A percentile compares a stretch with the other conserved stretches of the same genome.
Evolutionary conservation across 2,113 vertebrate species (phyloP).

Genomic region (Tonatia bakeri): DNA sequence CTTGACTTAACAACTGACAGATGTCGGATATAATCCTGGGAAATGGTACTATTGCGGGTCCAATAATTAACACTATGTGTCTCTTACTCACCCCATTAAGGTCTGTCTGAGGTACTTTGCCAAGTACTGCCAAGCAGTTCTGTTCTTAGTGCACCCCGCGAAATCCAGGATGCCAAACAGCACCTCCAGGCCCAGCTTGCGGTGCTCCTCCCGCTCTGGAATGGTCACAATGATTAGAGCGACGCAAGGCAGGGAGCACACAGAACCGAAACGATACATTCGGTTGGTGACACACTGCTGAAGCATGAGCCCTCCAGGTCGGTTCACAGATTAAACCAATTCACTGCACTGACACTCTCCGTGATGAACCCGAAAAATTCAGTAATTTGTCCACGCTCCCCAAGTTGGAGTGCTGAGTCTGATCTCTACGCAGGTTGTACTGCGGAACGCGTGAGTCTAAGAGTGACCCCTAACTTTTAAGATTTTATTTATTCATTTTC

Average conservation of each 20-base stretch:
- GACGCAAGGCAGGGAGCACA: too few species aligned
- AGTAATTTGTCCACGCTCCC: background rate
- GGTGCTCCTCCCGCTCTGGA: conserved; percentile 80
- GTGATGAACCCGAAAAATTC: background rate
- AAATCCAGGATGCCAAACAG: conserved; percentile 89
- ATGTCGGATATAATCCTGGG: background rate
- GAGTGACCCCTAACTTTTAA: too few species aligned
- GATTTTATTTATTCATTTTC: too few species aligned
- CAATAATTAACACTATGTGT: background rate
- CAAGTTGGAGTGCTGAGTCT: background rate
- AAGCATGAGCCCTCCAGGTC: background rate
- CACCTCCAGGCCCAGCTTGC: conserved; percentile 81
- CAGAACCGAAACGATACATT: background rate
- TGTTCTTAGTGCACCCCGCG: conserved; percentile 85
- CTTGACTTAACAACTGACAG: background rate
- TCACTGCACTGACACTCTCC: background rate
- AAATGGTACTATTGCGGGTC: background rate
- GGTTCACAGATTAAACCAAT: background rate
- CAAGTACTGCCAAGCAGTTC: conserved; percentile 86
- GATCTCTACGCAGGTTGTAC: background rate
- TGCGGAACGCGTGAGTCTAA: too few species aligned
- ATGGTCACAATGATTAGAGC: background rate
- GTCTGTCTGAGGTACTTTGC: conserved; percentile 78
- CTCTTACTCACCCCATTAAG: conserved; percentile 77
- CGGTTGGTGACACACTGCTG: background rate